A percentile compares a stretch with the other conserved stretches of the same genome.
Conservation (phyloP, 1,140 invertebrate species). For the Orussus abietinus region DNA sequence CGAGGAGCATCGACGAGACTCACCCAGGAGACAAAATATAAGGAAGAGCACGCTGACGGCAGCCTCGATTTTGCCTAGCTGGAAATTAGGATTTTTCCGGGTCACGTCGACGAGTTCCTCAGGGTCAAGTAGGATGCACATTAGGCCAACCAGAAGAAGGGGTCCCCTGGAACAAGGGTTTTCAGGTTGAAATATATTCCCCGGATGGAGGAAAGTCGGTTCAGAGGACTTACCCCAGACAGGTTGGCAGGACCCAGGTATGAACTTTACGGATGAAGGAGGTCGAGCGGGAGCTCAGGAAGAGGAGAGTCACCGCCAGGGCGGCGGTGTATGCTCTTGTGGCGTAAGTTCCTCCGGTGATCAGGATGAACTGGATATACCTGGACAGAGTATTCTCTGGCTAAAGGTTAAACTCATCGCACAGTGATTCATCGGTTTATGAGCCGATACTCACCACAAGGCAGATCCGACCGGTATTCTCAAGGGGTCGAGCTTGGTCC, state of each 20-base stretch:
- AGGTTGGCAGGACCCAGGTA: conserved; percentile 66
- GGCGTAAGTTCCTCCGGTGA: conserved; percentile 71
- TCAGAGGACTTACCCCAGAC: conserved; percentile 67
- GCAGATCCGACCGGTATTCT: too few species aligned
- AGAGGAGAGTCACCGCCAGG: conserved; percentile 73
- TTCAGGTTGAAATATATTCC: conserved; percentile 9
- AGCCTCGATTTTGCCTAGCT: conserved; percentile 71
- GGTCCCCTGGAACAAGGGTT: conserved; percentile 59
- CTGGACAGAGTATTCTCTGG: conserved; percentile 56
- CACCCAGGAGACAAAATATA: conserved; percentile 66
- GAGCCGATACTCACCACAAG: conserved; percentile 45
- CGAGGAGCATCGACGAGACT: too few species aligned
- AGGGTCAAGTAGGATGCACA: conserved; percentile 33
- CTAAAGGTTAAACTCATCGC: not conserved
- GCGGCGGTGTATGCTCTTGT: conserved; percentile 80
- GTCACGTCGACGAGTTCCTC: conserved; percentile 39
- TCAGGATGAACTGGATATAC: conserved; percentile 70
- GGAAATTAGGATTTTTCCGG: conserved; percentile 73
- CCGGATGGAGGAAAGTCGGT: not conserved
- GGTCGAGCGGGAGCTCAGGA: conserved; percentile 76
- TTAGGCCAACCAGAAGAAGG: conserved; percentile 40
- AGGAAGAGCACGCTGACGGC: conserved; percentile 63
- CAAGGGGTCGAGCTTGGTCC: conserved; percentile 40
- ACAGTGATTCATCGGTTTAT: not conserved
- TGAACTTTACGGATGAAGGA: conserved; percentile 74